Evolutionary conservation across 2,888 invertebrate species (phyloP), one percentile per base, ranked within the genome.

Genomic region (Drosophila hamatofila): DNA sequence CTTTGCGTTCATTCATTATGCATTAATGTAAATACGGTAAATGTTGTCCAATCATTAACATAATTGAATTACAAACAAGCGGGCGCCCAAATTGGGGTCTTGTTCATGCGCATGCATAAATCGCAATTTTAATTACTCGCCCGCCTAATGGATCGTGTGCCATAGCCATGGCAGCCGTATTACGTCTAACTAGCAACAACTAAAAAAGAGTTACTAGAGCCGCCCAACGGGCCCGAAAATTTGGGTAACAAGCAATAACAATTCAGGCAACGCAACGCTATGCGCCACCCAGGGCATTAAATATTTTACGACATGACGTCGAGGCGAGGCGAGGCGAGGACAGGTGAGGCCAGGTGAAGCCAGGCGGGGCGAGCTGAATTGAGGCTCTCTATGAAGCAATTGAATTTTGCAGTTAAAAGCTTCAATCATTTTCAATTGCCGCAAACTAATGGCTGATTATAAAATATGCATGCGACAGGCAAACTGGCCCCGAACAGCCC

Each of bases 41-140:
- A 91, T 91, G 91, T 91, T 91, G 91, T 92, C 89, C 91, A 91
- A 91, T 91, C 92, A 91, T 91, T 91, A 91, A 91, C 91, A 92
- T 91, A 91, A 91, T 91, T 91, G 92, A 91, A 91, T 91, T 91
- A 91, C 91, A 91, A 91, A 91, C 91, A 91, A 91, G 85, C 83
- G 74, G 60, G 65, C 62, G 57, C 46, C 64, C 56, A 77, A 78
- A 75, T 77, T 75, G 75, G 70, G 65, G 68, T 65, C 80, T 66
- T 77, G 69, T 64, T 62, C 78, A 78, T 80, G 87, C 75, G 77
- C 77, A 84, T 78, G 79, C 83, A 89, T 83, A 88, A 88, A 89
- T 88, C 86, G 85, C 81, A 79, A 87, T 87, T 87, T 87, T 87
- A 87, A 87, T 87, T 87, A 87, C 86, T 87, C 73, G 82, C 77